These are phyloP conservation scores for Colletes collaris DNA, from an alignment of 2,888 invertebrate species.

Conservation along the genomic window DNA sequence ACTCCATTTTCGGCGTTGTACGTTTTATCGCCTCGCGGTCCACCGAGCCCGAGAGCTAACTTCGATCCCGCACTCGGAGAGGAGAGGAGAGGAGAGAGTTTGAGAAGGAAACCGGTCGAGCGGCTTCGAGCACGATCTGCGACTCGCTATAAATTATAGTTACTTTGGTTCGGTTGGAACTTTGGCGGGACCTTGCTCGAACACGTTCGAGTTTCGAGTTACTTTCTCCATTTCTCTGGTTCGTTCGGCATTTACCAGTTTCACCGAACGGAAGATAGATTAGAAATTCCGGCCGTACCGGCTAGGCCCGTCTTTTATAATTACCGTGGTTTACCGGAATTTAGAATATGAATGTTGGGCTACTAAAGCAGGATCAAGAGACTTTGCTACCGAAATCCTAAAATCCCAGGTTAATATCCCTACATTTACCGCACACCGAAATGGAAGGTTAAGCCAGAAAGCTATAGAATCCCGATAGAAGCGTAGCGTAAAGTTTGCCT, in stretches of 20 bases:
- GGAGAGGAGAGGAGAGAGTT: constrained; percentile 39
- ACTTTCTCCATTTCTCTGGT: background rate
- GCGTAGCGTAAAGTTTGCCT: too few relatives aligned
- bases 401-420: background rate
- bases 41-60: constrained; percentile 59
- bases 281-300: background rate
- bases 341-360: background rate
- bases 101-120: constrained; percentile 52
- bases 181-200: background rate
- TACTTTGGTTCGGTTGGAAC: constrained; percentile 40
- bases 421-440: background rate
- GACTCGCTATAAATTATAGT: constrained; percentile 60
- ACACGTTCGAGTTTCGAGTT: background rate
- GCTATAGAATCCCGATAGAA: too few relatives aligned
- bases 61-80: constrained; percentile 47
- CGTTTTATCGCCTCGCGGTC: constrained; percentile 66
- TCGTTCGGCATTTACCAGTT: background rate
- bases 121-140: constrained; percentile 44
- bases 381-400: background rate
- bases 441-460: too few relatives aligned
- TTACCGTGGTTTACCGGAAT: background rate
- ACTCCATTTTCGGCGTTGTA: constrained; percentile 50
- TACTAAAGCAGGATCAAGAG: constrained; percentile 3
- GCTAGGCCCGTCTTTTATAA: background rate
- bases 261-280: background rate